phyloP scores from a whole-genome alignment of 2,888 invertebrate genomes.

The Sepioteuthis lessoniana region DNA sequence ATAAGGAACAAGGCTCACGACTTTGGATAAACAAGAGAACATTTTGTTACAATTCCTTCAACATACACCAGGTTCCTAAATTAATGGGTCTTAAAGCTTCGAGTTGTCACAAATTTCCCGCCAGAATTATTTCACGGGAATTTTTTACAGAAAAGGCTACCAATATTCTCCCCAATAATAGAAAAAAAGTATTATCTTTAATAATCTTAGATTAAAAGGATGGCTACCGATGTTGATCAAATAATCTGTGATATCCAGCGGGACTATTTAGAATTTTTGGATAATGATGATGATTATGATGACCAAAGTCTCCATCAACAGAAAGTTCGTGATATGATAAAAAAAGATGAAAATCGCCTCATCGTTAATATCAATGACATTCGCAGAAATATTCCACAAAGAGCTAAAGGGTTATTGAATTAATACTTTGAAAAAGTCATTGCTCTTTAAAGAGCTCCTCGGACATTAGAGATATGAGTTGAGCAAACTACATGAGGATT shows the following conservation, averaged over 20 bases:
- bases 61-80: too few relatives aligned
- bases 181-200: neutral
- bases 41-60: too few relatives aligned
- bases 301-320: conserved; percentile 91
- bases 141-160: too few relatives aligned
- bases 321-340: conserved; percentile 92
- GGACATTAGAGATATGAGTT: conserved; percentile 94
- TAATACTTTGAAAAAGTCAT: conserved; percentile 93
- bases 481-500: conserved; percentile 89
- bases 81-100: too few relatives aligned
- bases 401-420: conserved; percentile 83
- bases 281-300: conserved; percentile 90
- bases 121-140: too few relatives aligned
- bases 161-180: too few relatives aligned
- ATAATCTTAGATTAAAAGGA: conserved; percentile 49
- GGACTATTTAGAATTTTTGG: conserved; percentile 96
- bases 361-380: conserved; percentile 95
- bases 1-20: too few relatives aligned
- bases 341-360: conserved; percentile 85
- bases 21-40: too few relatives aligned
- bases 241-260: conserved; percentile 81
- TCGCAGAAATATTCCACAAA: conserved; percentile 85
- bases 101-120: too few relatives aligned
- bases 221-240: conserved; percentile 79
- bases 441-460: conserved; percentile 91